Percentiles rank a stretch among this genome's conserved stretches.
These are phyloP conservation scores for Cylloceria caligata DNA, from an alignment of 2,888 invertebrate species.

Conservation along the genomic window DNA sequence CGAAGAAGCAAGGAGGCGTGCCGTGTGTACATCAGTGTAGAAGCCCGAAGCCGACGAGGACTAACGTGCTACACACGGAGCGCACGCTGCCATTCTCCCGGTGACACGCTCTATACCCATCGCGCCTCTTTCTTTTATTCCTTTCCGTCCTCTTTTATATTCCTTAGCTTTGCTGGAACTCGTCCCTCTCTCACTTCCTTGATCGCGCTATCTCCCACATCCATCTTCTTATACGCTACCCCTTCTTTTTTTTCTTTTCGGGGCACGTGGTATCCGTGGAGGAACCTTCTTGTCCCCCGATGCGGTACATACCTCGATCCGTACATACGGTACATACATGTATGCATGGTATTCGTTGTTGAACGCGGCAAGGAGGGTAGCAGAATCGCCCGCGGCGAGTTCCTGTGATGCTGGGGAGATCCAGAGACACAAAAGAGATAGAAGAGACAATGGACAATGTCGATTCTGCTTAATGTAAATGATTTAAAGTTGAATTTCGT, in stretches of 20 bases:
- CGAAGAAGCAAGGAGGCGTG: slow-evolving; percentile 16
- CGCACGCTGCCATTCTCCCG: slow-evolving; percentile 27
- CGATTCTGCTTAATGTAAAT: slow-evolving; percentile 13
- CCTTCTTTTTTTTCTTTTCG: slow-evolving; percentile 5
- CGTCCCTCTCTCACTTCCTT: slow-evolving; percentile 8
- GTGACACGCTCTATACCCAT: slow-evolving; percentile 50
- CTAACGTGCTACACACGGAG: slow-evolving; percentile 43
- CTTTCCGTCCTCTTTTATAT: slow-evolving; percentile 19
- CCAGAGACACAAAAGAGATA: not conserved
- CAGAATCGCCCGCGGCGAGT: slow-evolving; percentile 8
- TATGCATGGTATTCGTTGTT: slow-evolving; percentile 16
- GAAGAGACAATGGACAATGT: slow-evolving; percentile 1
- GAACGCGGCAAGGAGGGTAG: slow-evolving; percentile 1
- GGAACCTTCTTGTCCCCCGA: slow-evolving; percentile 17
- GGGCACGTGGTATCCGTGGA: slow-evolving; percentile 35
- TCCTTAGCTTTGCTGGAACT: not conserved
- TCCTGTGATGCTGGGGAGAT: not conserved
- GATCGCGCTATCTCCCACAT: slow-evolving; percentile 17
- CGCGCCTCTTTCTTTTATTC: slow-evolving; percentile 35
- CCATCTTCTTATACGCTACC: slow-evolving; percentile 30
- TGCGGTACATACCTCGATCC: not conserved
- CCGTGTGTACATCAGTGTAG: slow-evolving; percentile 42
- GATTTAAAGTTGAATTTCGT: not conserved
- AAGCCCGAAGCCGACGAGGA: slow-evolving; percentile 19
- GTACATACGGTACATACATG: not conserved